phyloP scores from a whole-genome alignment of 2,888 invertebrate genomes.

The Patella pellucida region DNA sequence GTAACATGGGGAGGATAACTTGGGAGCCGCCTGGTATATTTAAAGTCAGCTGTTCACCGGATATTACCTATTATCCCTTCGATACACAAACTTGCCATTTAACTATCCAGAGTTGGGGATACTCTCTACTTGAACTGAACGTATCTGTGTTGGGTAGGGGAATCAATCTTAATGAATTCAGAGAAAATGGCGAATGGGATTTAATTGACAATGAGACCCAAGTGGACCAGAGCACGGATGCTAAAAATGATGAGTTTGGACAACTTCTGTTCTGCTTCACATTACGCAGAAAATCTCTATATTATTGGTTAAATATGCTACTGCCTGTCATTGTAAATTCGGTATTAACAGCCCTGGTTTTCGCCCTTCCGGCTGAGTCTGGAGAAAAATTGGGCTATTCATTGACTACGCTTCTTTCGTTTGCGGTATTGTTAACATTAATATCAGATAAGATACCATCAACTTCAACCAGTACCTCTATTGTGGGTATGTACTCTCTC shows the following conservation, averaged over 20 bases:
- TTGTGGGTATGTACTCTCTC: conserved; percentile 36
- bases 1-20: conserved; percentile 18
- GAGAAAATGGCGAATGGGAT: conserved; percentile 27
- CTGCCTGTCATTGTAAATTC: conserved; percentile 40
- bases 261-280: conserved; percentile 13
- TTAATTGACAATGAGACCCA: neutral
- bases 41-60: conserved; percentile 34
- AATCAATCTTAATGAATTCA: conserved; percentile 13
- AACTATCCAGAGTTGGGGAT: conserved; percentile 29
- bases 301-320: conserved; percentile 36
- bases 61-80: conserved; percentile 41
- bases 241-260: neutral
- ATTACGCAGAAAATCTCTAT: conserved; percentile 29
- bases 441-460: conserved; percentile 41
- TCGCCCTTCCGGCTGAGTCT: conserved; percentile 37
- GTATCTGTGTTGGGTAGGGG: conserved; percentile 13
- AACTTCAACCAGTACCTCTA: conserved; percentile 36
- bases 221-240: neutral
- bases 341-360: conserved; percentile 35
- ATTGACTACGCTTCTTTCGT: conserved; percentile 42
- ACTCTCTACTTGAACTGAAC: conserved; percentile 28
- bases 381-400: conserved; percentile 39
- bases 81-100: conserved; percentile 33
- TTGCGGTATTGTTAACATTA: conserved; percentile 43
- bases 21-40: conserved; percentile 40